Conservation (phyloP, 1,140 invertebrate genomes). For the Littorina saxatilis region DNA sequence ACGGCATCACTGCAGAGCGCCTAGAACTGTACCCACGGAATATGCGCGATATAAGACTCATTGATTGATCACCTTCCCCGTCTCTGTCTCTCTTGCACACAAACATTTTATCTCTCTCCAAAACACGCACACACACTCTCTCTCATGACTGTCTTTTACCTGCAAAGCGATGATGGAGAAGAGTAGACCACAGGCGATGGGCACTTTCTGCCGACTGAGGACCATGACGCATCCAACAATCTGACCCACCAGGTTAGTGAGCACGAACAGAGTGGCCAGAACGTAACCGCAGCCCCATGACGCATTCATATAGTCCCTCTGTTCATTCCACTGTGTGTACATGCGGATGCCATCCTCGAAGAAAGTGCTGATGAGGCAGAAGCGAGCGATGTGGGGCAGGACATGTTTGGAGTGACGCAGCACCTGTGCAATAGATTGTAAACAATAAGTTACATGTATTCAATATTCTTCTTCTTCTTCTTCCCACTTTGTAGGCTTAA, state of each 20-base stretch:
- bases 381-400: conserved; percentile 94
- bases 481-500: no score
- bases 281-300: conserved; percentile 98
- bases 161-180: conserved; percentile 98
- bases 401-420: conserved; percentile 94
- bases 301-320: conserved; percentile 93
- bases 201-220: conserved; percentile 92
- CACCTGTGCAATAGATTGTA: conserved; percentile 87
- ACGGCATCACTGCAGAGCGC: no score
- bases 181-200: conserved; percentile 93
- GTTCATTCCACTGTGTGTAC: conserved; percentile 99
- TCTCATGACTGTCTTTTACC: no score
- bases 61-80: no score
- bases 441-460: no score
- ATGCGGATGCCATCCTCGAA: conserved; percentile 99
- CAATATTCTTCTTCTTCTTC: no score
- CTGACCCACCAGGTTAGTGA: conserved; percentile 96
- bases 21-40: no score
- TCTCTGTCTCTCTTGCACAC: no score
- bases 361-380: conserved; percentile 99
- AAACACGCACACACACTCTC: no score
- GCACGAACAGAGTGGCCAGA: conserved; percentile 92
- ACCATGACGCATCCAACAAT: conserved; percentile 97
- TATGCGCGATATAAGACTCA: no score
- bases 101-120: no score